A percentile compares a stretch with the other conserved stretches of the same genome.
phyloP scores from a whole-genome alignment of 1,140 invertebrate species.

The Pogonus chalceus region DNA sequence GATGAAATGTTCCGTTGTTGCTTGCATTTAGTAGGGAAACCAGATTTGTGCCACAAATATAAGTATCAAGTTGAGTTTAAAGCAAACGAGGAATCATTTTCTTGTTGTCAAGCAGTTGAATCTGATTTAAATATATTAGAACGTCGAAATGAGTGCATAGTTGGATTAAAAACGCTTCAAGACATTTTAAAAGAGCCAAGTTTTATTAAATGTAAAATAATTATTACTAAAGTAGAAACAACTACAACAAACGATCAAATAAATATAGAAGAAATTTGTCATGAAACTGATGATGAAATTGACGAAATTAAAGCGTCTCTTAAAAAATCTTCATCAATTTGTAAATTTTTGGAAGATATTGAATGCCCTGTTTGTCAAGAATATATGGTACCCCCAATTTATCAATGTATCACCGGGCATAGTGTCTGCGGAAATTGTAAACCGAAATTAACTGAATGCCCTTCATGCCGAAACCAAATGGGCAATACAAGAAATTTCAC shows the following conservation, averaged over 20 bases:
- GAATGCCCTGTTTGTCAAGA: constrained; percentile 76
- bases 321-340: not conserved
- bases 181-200: not conserved
- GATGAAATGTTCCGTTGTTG: not conserved
- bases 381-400: constrained; percentile 62
- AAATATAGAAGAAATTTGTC: not conserved
- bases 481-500: constrained; percentile 64
- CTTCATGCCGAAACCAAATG: constrained; percentile 62
- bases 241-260: not conserved
- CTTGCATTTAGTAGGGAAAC: not conserved
- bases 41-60: not conserved
- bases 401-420: constrained; percentile 69
- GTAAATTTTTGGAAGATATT: constrained; percentile 20
- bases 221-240: not conserved
- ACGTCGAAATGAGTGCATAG: not conserved
- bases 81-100: not conserved
- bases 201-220: not conserved
- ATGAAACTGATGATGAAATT: not conserved
- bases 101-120: not conserved
- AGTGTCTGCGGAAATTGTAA: constrained; percentile 64
- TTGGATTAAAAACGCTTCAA: not conserved
- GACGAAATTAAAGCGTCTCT: not conserved
- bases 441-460: constrained; percentile 53
- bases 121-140: not conserved
- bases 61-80: not conserved